These are phyloP conservation scores for Timema cristinae DNA, from an alignment of 2,888 invertebrate species.

Conservation along the genomic window DNA sequence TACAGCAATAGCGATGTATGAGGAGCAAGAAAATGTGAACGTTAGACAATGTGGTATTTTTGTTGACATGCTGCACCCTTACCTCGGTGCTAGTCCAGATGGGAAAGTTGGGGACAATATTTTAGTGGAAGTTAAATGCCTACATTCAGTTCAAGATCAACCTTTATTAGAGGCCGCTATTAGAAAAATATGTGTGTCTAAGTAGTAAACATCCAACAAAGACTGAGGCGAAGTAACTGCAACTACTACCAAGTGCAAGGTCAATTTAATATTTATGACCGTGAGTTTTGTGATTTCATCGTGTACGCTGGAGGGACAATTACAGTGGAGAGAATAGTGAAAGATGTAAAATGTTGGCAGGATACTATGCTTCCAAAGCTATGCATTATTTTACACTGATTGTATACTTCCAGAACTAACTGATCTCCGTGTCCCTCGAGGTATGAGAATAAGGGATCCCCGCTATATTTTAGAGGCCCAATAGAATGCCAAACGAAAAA, in stretches of 20 bases:
- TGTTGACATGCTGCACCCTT: background rate
- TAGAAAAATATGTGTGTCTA: background rate
- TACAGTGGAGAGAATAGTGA: background rate
- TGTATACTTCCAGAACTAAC: conserved; percentile 17
- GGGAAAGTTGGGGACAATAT: background rate
- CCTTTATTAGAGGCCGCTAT: too few relatives aligned
- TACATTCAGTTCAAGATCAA: background rate
- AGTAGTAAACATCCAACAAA: too few relatives aligned
- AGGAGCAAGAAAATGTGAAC: background rate
- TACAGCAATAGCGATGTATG: background rate
- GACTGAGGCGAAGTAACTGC: background rate
- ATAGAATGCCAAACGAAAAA: background rate
- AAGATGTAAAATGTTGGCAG: conserved; percentile 8
- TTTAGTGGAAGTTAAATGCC: conserved; percentile 1
- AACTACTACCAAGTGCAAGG: conserved; percentile 6
- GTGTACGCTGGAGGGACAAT: conserved; percentile 7
- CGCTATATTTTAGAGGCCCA: conserved; percentile 1
- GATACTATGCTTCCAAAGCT: conserved; percentile 17
- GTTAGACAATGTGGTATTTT: background rate
- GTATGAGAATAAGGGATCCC: background rate
- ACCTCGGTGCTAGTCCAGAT: background rate
- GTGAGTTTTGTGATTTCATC: conserved; percentile 18
- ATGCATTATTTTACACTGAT: background rate
- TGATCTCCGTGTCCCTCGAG: conserved; percentile 19
- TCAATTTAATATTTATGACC: conserved; percentile 12